Base-by-base conservation (phyloP, 2,797 vertebrate genomes). In the Falco cherrug region DNA sequence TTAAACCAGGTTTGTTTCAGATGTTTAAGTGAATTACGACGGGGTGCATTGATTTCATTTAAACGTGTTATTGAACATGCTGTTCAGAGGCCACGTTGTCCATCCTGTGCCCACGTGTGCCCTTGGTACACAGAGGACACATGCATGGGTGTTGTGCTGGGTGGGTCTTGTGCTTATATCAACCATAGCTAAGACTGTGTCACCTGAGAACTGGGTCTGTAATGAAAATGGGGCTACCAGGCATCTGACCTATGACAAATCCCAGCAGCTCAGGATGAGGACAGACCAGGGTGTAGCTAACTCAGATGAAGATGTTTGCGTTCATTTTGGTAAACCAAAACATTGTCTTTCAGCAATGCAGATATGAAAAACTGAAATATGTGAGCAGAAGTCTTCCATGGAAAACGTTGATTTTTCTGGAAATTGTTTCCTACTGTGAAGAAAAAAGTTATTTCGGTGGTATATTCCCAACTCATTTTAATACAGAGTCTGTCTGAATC, bases 391-490 rank as follows among this genome's bases (percentile, higher is more conserved):
- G 12, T 61, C 28, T 78, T 70, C 25, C 11, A 13, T 20, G 11
- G 15, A 29, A 93, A 61, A 43, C 54, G n/a, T 11, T 70, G 73
- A 18, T 87, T 74, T 95, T 95, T 80, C 64, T 57, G 47, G 50
- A 85, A 89, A 54, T 14, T 0, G 0, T 73, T 93, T 96, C 41
- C n/a, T 75, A 9, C n/a, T 87, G 41, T 57, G 63, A 60, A 73
- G 70, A 64, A 87, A 39, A 39, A 89, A 84, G 75, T 73, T 84
- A 31, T 53, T 61, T 71, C 51, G 75, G 50, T 54, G 24, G 64
- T 94, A 43, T 94, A 92, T 96, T 97, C 88, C 81, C 84, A 95
- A 59, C 35, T 86, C 61, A 82, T 57, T 91, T 75, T 56, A 77
- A 43, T 53, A 76, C 14, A 54, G 61, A 87, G 41, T 89, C 84